Conservation (phyloP, 2,797 vertebrate genomes). For the Chanos chanos region DNA sequence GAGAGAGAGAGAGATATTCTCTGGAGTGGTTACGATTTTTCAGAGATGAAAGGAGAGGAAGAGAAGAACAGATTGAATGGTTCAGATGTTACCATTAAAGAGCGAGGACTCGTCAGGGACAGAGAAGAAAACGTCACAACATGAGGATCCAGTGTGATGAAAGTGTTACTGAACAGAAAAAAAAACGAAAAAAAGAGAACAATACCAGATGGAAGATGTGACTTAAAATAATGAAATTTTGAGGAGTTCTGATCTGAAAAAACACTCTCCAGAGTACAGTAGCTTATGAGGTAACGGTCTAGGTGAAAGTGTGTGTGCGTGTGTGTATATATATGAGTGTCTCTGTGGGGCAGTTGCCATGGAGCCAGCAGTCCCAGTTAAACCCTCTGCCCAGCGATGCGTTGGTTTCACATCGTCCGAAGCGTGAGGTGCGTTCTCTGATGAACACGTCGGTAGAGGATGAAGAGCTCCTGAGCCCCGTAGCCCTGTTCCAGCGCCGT, state of each 20-base stretch:
- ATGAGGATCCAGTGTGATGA: neutral
- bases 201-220: too few species aligned
- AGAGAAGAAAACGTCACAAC: neutral
- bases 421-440: slow-evolving; percentile 3
- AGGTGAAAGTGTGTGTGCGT: too few species aligned
- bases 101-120: slow-evolving; percentile 3
- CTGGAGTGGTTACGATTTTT: slow-evolving; percentile 28
- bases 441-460: slow-evolving; percentile 19
- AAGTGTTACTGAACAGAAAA: too few species aligned
- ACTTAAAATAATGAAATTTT: neutral
- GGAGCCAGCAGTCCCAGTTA: too few species aligned
- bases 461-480: neutral
- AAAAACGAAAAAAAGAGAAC: too few species aligned
- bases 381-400: too few species aligned
- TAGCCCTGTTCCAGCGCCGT: neutral
- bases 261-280: too few species aligned
- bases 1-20: slow-evolving; percentile 17
- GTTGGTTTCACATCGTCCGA: too few species aligned
- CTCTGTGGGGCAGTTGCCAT: too few species aligned
- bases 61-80: slow-evolving; percentile 14
- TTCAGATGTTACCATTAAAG: slow-evolving; percentile 3
- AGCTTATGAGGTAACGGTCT: too few species aligned
- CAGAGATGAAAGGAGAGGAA: slow-evolving; percentile 39
- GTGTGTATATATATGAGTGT: too few species aligned
- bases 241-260: neutral